Conservation (phyloP, 1,140 invertebrate species). For the Drosophila tristis region DNA sequence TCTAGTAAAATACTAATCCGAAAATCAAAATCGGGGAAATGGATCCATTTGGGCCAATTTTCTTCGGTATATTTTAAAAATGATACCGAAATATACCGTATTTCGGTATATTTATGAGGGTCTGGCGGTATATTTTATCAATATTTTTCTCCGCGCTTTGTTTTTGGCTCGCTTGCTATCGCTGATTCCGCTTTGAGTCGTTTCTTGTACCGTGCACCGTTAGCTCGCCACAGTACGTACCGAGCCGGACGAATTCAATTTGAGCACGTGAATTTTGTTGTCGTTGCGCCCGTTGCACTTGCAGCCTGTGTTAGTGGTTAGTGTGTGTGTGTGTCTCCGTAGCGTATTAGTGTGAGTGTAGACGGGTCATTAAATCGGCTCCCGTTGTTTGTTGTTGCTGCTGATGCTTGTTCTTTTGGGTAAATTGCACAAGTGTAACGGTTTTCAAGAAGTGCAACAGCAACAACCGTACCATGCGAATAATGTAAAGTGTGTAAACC, state of each 20-base stretch:
- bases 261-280: constrained; percentile 66
- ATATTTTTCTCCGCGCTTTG: no score
- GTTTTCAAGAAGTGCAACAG: constrained; percentile 70
- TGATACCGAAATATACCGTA: no score
- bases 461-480: constrained; percentile 22
- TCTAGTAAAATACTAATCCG: no score
- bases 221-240: no score
- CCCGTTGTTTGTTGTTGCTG: constrained; percentile 23
- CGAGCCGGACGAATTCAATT: constrained; percentile 3
- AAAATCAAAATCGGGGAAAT: no score
- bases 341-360: constrained; percentile 55
- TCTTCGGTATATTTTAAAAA: no score
- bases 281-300: constrained; percentile 59
- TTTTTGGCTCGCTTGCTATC: no score
- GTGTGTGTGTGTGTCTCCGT: constrained; percentile 13
- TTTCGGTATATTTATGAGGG: no score
- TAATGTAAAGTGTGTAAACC: constrained; percentile 60
- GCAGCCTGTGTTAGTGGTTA: constrained; percentile 19
- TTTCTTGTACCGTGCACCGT: no score
- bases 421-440: constrained; percentile 80
- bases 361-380: constrained; percentile 56
- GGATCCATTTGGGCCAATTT: no score
- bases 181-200: no score
- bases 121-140: no score
- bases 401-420: constrained; percentile 60